Evolutionary conservation across 2,113 vertebrate species (phyloP).

Genomic region (Chlorodrepanis virens): DNA sequence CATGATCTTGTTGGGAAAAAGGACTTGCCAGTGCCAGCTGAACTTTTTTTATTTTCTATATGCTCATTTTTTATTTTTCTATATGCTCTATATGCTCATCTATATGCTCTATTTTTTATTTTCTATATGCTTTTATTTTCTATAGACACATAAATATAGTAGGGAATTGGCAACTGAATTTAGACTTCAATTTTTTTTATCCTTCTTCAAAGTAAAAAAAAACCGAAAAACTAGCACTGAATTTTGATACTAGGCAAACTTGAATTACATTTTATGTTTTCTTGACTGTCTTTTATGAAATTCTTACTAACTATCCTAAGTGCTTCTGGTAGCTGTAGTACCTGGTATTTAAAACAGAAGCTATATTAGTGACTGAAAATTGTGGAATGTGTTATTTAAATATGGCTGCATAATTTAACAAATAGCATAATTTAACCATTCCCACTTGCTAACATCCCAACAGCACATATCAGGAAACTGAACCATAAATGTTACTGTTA

Average conservation of each 20-base stretch:
- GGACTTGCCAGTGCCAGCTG: background rate
- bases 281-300: background rate
- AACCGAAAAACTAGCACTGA: background rate
- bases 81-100: background rate
- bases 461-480: background rate
- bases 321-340: background rate
- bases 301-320: background rate
- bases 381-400: background rate
- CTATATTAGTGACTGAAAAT: background rate
- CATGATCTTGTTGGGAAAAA: background rate
- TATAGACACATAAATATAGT: background rate
- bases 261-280: background rate
- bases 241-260: background rate
- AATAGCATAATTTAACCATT: background rate
- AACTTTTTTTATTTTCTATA: background rate
- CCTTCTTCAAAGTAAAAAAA: background rate
- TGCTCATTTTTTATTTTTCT: background rate
- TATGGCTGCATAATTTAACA: background rate
- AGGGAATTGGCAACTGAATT: background rate
- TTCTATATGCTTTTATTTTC: background rate
- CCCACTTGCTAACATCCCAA: background rate
- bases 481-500: background rate
- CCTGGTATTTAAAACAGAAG: background rate
- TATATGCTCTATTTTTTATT: background rate
- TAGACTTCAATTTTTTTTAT: background rate